Evolutionary conservation across 1,140 invertebrate species (phyloP).

Genomic region (Procambarus virginalis): DNA sequence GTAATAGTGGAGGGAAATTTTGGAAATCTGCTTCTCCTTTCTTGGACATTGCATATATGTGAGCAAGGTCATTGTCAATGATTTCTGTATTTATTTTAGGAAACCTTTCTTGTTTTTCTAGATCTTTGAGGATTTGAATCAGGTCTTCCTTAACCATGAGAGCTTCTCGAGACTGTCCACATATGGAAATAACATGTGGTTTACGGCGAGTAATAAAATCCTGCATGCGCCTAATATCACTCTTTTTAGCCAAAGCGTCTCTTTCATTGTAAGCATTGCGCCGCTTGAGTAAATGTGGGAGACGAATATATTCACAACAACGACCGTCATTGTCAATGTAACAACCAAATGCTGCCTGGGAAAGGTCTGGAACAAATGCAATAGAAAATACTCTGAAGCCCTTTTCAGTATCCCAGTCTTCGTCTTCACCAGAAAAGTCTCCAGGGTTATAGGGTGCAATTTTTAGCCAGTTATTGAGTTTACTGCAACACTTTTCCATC

Average conservation of each 20-base stretch:
- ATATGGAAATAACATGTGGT: constrained; percentile 93
- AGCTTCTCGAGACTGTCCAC: constrained; percentile 92
- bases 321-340: constrained; percentile 84
- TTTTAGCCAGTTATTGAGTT: constrained; percentile 93
- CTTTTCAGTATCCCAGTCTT: constrained; percentile 90
- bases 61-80: constrained; percentile 92
- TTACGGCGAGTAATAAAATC: constrained; percentile 93
- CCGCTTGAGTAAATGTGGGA: constrained; percentile 89
- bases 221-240: constrained; percentile 81
- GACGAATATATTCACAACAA: constrained; percentile 89
- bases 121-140: constrained; percentile 81
- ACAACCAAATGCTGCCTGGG: constrained; percentile 79
- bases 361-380: constrained; percentile 89
- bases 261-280: constrained; percentile 81
- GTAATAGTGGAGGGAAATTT: constrained; percentile 90
- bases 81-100: constrained; percentile 92
- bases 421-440: constrained; percentile 82
- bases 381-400: constrained; percentile 91
- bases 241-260: constrained; percentile 77
- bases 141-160: constrained; percentile 90
- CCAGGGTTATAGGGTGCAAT: constrained; percentile 87
- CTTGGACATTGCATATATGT: constrained; percentile 91
- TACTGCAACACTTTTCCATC: constrained; percentile 86
- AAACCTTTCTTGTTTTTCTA: constrained; percentile 91
- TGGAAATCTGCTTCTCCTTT: constrained; percentile 91